These are phyloP conservation scores for Salvelinus sp. DNA, from an alignment of 2,113 vertebrate genomes.

Conservation along the genomic window DNA sequence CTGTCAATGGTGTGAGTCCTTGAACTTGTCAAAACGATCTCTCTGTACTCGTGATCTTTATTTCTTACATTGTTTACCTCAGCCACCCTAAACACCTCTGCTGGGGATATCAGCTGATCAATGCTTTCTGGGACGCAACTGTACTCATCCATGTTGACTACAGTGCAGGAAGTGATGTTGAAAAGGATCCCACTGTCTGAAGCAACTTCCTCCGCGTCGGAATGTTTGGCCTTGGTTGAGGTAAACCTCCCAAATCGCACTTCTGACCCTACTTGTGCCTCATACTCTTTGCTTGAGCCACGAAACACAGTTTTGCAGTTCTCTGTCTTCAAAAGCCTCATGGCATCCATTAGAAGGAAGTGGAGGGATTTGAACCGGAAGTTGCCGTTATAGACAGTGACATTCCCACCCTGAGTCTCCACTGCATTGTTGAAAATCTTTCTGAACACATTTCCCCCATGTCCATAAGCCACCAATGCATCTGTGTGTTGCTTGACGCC, in stretches of 20 bases:
- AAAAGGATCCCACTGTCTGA: not conserved
- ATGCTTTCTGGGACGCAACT: not conserved
- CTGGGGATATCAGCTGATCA: constrained; percentile 58
- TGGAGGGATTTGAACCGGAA: constrained; percentile 71
- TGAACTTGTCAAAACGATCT: constrained; percentile 45
- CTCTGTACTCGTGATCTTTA: accelerated
- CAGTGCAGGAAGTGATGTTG: constrained; percentile 63
- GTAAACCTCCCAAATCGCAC: constrained; percentile 62
- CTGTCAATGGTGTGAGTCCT: not conserved
- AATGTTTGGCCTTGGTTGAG: accelerated
- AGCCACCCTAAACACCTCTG: constrained; percentile 65
- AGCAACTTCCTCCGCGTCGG: accelerated
- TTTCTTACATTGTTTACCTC: accelerated
- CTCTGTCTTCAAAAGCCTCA: constrained; percentile 20
- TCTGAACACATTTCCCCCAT: accelerated
- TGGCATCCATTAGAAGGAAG: constrained; percentile 67
- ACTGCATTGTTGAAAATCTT: constrained; percentile 10
- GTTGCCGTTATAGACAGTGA: constrained; percentile 27
- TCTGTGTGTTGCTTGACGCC: constrained; percentile 32
- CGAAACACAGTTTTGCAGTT: constrained; percentile 36
- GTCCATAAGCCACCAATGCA: constrained; percentile 42
- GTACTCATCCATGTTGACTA: constrained; percentile 27
- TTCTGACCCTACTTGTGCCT: not conserved
- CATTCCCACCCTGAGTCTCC: constrained; percentile 35
- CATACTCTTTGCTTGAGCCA: accelerated